phyloP scores from a whole-genome alignment of 2,797 vertebrate species.

The Gadopsis marmoratus region DNA sequence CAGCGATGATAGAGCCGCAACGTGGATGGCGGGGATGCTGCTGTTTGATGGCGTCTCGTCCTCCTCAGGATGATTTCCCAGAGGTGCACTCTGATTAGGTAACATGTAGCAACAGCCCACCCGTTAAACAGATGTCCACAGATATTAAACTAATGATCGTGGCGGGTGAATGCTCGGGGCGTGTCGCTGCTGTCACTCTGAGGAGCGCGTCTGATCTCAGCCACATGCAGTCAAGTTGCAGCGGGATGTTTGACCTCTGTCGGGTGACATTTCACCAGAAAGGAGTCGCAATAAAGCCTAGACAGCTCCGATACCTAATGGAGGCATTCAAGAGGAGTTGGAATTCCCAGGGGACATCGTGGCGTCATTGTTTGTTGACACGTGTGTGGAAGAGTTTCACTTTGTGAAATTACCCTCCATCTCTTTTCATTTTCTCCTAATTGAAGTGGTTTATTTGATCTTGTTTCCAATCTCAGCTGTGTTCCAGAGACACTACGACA shows the following conservation, averaged over 20 bases:
- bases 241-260: conserved; percentile 49
- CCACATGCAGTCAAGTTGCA: conserved; percentile 4
- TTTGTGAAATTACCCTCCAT: conserved; percentile 51
- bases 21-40: conserved; percentile 37
- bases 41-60: conserved; percentile 54
- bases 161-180: conserved; percentile 33
- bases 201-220: conserved; percentile 9
- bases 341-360: conserved; percentile 46
- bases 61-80: conserved; percentile 72
- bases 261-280: conserved; percentile 50
- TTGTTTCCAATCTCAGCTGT: not conserved
- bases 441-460: conserved; percentile 35
- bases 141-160: conserved; percentile 75
- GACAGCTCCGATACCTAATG: conserved; percentile 32
- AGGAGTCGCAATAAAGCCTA: conserved; percentile 51
- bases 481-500: conserved; percentile 18
- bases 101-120: conserved; percentile 54
- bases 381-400: conserved; percentile 19
- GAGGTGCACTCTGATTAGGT: conserved; percentile 65
- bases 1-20: conserved; percentile 42
- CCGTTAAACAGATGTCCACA: conserved; percentile 71
- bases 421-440: conserved; percentile 29
- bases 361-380: conserved; percentile 38
- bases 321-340: conserved; percentile 51
- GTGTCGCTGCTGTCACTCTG: conserved; percentile 37